phyloP scores from a whole-genome alignment of 92 coral and sea anemone genomes.

The Porites cylindrica region DNA sequence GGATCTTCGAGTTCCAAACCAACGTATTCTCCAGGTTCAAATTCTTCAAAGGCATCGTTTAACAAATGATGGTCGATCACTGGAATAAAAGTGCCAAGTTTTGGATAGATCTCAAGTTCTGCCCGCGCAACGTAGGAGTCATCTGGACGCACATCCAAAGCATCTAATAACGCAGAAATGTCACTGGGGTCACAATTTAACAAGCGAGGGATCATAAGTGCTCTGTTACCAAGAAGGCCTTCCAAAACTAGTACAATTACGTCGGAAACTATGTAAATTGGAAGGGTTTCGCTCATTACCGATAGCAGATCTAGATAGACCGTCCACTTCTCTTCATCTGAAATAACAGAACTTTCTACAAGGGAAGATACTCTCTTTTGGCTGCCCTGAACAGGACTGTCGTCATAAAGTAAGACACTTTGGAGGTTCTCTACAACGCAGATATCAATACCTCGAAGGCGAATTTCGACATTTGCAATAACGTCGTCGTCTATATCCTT shows the following conservation, averaged over 20 bases:
- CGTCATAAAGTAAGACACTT: conserved; percentile 43
- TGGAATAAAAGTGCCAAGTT: conserved; percentile 64
- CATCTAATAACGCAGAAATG: conserved; percentile 64
- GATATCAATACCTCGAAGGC: conserved; percentile 13
- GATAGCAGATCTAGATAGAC: conserved; percentile 45
- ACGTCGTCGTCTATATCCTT: conserved; percentile 19
- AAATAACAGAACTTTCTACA: conserved; percentile 25
- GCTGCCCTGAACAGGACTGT: conserved; percentile 48
- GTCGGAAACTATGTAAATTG: not conserved
- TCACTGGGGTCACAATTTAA: conserved; percentile 25
- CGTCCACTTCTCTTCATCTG: conserved; percentile 47
- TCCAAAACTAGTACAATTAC: not conserved
- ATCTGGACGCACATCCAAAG: conserved; percentile 63
- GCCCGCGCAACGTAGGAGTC: conserved; percentile 15
- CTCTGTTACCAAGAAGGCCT: conserved; percentile 42
- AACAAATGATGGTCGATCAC: conserved; percentile 73
- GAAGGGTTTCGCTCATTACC: not conserved
- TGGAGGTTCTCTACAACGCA: not conserved
- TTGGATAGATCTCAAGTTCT: conserved; percentile 32
- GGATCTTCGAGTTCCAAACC: conserved; percentile 87
- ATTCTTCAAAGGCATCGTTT: conserved; percentile 63
- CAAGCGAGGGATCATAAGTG: conserved; percentile 53
- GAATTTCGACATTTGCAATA: conserved; percentile 9
- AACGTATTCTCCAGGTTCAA: conserved; percentile 78
- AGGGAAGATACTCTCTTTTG: conserved; percentile 1